A percentile compares a stretch with the other conserved stretches of the same genome.
These are phyloP conservation scores for Camelus dromedarius DNA, from an alignment of 2,113 vertebrate species.

Conservation along the genomic window DNA sequence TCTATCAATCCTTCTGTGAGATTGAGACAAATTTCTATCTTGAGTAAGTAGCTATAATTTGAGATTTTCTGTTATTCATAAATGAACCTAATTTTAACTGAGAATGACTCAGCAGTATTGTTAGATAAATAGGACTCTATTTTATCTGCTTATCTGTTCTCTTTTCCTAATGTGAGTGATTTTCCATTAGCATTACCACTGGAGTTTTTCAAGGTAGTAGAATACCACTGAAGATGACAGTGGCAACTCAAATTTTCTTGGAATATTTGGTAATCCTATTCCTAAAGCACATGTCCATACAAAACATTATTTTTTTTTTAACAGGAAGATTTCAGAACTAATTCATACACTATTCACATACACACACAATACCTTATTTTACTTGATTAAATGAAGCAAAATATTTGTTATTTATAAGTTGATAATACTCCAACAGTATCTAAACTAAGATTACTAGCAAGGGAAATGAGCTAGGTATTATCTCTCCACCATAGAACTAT, in stretches of 20 bases:
- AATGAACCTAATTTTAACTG: slow-evolving; percentile 41
- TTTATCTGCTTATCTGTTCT: neutral
- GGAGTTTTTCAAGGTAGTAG: neutral
- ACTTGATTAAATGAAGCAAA: neutral
- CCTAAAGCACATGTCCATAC: neutral
- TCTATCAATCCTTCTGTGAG: neutral
- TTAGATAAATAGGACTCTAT: slow-evolving; percentile 4
- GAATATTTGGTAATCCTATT: slow-evolving; percentile 17
- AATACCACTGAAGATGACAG: neutral
- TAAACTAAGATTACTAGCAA: neutral
- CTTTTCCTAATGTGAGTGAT: neutral
- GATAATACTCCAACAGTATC: neutral
- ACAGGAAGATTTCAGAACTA: neutral
- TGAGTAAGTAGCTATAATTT: slow-evolving; percentile 5
- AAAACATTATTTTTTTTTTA: neutral
- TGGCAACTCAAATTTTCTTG: neutral
- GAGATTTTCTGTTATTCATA: slow-evolving; percentile 19
- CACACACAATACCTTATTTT: neutral
- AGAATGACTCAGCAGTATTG: neutral
- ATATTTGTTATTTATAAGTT: neutral
- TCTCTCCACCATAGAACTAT: neutral
- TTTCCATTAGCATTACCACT: neutral
- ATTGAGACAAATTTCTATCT: neutral
- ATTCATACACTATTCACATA: neutral
- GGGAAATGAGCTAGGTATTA: neutral